Conservation (phyloP, 53 echinoderm and acorn worm genomes). For the Zoroaster sp. region DNA sequence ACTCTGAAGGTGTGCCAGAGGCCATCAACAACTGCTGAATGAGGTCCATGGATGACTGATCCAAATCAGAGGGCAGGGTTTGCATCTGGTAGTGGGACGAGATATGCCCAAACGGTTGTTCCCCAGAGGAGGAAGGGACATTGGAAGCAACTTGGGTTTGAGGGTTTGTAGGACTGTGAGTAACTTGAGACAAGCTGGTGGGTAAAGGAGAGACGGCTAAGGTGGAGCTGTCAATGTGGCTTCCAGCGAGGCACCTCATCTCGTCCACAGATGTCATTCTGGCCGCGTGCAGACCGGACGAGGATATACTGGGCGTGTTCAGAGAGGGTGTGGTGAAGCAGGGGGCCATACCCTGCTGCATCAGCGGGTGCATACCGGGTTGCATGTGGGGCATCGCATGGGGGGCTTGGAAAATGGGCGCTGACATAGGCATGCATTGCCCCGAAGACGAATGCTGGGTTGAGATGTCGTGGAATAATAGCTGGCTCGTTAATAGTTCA, state of each 20-base stretch:
- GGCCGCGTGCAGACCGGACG: neutral
- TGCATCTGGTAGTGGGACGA: conserved; percentile 42
- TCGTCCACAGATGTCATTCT: neutral
- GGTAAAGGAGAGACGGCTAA: neutral
- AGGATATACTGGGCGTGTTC: conserved; percentile 8
- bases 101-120: neutral
- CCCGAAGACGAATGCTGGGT: neutral
- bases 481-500: neutral
- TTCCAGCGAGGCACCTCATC: neutral
- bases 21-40: conserved; percentile 19
- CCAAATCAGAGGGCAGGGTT: neutral
- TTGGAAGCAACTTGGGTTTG: neutral
- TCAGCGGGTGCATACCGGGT: neutral
- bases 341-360: neutral
- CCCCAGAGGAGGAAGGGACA: neutral
- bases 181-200: neutral
- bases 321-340: conserved; percentile 1
- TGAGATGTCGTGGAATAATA: neutral
- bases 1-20: neutral
- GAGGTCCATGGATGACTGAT: conserved; percentile 10
- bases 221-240: neutral
- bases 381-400: neutral
- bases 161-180: neutral
- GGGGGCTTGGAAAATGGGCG: neutral
- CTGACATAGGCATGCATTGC: neutral